Base-by-base conservation (phyloP, 2,113 vertebrate genomes). In the Craseonycteris thonglongyai region DNA sequence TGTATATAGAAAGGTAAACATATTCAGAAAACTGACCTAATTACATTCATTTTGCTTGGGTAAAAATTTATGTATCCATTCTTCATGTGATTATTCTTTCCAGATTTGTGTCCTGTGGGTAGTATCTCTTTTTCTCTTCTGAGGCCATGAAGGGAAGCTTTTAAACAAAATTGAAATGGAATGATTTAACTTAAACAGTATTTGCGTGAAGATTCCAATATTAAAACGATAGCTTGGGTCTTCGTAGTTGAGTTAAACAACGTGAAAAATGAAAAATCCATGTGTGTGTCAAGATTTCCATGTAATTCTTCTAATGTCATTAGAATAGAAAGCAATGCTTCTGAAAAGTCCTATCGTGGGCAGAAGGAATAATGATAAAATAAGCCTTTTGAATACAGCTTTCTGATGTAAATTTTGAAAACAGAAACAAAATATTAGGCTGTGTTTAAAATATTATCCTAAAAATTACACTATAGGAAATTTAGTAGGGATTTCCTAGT, bases 221-320 rank as follows among this genome's bases (percentile, higher is more conserved):
- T 92, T 92, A 95, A 90, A 97, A 85, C 86, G 86, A 22, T 91
- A 79, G 51, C 38, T 30, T 90, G 69, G 78, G 49, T 12, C 49
- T 56, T 1, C 47, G 28, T 54, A 85, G 79, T 71, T 96, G 45
- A 97, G 86, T 93, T 97, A 66, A 75, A 28, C 69, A 97, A 84
- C 0, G 5, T 75, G 65, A 97, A 91, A 95, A 96, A 91, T 68
- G 10, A 83, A 97, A 96, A 97, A 95, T 92, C 66, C 63, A 33
- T 58, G 78, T 74, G 82, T 91, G 30, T 91, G 61, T 72, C 59
- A 97, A 89, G 74, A 28, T 94, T 65, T 79, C n/a, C 40, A 40
- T 75, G 30, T 5, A 95, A 79, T 90, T 92, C 66, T 66, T 86
- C 86, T 86, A 94, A 96, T 49, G n/a, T 93, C 76, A 58, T 90